Percentiles rank a stretch among this genome's conserved stretches.
These are phyloP conservation scores for Lepas anatifera DNA, from an alignment of 2,888 invertebrate genomes.

Conservation along the genomic window DNA sequence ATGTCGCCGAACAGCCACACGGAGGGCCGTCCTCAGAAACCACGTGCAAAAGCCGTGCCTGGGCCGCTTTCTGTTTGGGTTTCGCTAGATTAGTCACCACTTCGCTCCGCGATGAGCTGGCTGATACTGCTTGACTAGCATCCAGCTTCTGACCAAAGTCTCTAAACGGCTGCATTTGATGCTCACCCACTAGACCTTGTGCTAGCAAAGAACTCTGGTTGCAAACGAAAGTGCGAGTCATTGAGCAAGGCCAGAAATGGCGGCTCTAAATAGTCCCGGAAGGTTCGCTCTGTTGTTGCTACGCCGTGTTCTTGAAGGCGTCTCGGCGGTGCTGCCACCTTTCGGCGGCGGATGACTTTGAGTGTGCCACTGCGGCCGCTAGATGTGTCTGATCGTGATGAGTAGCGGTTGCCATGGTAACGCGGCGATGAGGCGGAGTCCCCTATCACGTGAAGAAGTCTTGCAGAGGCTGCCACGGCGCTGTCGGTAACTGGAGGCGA, in stretches of 20 bases:
- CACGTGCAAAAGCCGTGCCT: not conserved
- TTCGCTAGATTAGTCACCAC: not conserved
- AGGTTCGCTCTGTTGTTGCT: not conserved
- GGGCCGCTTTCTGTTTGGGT: not conserved
- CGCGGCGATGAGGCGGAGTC: no score
- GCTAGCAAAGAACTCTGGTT: not conserved
- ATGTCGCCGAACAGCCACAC: not conserved
- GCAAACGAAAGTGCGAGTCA: not conserved
- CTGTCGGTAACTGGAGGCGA: no score
- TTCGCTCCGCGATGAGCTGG: not conserved
- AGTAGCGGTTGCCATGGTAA: no score
- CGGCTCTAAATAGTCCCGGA: not conserved
- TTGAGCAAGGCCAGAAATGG: conserved; percentile 10
- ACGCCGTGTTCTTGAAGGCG: not conserved
- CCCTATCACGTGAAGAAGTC: no score
- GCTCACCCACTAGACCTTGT: not conserved
- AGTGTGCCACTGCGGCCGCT: not conserved
- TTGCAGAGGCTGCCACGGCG: no score
- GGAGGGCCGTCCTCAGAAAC: not conserved
- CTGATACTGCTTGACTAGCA: not conserved
- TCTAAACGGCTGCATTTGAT: not conserved
- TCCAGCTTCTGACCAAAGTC: conserved; percentile 9
- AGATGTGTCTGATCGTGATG: no score
- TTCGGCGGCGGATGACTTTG: conserved; percentile 7
- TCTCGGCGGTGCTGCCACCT: not conserved